phyloP scores from a whole-genome alignment of 2,113 vertebrate species.

The Bos taurus region ARS-UCD2.0 NC_037357.1:60026501-60027000 shows the following conservation, averaged over 20 bases:
- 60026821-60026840: not conserved
- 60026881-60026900: conserved; percentile 9
- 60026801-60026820: not conserved
- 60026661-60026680: not conserved
- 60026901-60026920: conserved; percentile 34
- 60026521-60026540: not conserved
- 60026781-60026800: not conserved
- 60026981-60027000: not conserved
- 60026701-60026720: not conserved
- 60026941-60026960: not conserved
- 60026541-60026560: not conserved
- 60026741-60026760: not conserved
- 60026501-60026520: not conserved
- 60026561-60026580: not conserved
- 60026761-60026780: conserved; percentile 22
- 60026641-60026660: not conserved
- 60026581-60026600: not conserved
- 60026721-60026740: not conserved
- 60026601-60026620: not conserved
- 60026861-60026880: not conserved
- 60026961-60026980: conserved; percentile 28
- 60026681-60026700: not conserved
- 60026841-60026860: not conserved
- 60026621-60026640: not conserved
- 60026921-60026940: not conserved